Evolutionary conservation across 2,888 invertebrate species (phyloP), one percentile per base, ranked within the genome.

Genomic region (Philhelius pedissequus): DNA sequence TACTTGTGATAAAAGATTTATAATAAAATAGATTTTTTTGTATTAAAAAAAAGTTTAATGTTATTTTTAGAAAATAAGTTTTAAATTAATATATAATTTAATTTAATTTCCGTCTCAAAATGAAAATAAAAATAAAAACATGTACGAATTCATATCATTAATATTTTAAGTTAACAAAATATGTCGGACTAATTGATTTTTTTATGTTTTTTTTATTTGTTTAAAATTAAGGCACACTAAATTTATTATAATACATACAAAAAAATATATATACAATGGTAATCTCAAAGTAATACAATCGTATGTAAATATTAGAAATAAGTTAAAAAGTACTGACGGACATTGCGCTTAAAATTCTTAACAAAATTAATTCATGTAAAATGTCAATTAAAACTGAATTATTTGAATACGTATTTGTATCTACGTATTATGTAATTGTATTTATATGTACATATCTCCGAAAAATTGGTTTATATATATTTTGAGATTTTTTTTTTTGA

Each of bases 1-100:
- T 86, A 81, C 86, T 81, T 86, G 86, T 86, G 86, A 86, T 86
- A 86, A 81, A 81, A 81, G 81, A 86, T 84, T 74, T 79, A 20
- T 78, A 71, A 69, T 20, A 54, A 74, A 18, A 50, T 70, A 38
- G 60, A 22, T 38, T 62, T 25, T 50, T 50, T 11, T 43, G 32
- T 82, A 52, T 43, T 66, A 45, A 43, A 45, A 45, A 70, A 50
- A 43, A 30, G 64, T 48, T 64, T 64, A 32, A 22, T 64, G 43
- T 70, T 52, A 15, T n/a, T n/a, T n/a, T n/a, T n/a, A 48, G 40
- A 25, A 68, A 35, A 15, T 32, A 58, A 27, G 4, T 54, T 32
- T 70, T 43, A 27, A 62, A 60, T 32, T 58, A 58, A 38, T 60
- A 15, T 15, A 40, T 58, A 60, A 43, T 60, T 35, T 35, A 35